A percentile compares a stretch with the other conserved stretches of the same genome.
These are phyloP conservation scores for Semnornis frantzii DNA, from an alignment of 2,113 vertebrate genomes.

Conservation along the genomic window DNA sequence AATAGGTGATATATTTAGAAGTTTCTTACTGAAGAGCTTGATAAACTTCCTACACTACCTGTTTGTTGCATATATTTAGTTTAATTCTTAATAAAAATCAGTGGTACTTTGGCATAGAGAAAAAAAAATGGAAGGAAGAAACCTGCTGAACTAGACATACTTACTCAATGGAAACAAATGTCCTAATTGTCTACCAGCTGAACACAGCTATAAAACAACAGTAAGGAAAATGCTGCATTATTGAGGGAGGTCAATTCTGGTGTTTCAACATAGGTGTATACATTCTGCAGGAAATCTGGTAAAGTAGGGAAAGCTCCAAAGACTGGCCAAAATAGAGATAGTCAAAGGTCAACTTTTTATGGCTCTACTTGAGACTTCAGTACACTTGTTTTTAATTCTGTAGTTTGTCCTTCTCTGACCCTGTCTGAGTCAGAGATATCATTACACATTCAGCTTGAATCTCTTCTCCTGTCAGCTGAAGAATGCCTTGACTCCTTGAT, in stretches of 20 bases:
- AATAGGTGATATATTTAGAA: not conserved
- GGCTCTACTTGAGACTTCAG: not conserved
- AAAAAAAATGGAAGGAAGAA: not conserved
- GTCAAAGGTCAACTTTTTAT: not conserved
- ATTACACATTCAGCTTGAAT: not conserved
- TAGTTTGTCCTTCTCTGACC: not conserved
- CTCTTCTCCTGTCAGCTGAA: not conserved
- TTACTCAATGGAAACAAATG: not conserved
- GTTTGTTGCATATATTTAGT: not conserved
- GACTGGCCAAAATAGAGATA: not conserved
- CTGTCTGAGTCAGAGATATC: not conserved
- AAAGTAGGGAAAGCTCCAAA: not conserved
- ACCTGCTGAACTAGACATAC: not conserved
- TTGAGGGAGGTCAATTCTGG: not conserved
- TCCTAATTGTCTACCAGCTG: not conserved
- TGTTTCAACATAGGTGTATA: not conserved
- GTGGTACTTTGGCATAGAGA: not conserved
- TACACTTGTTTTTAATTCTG: not conserved
- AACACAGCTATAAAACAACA: not conserved
- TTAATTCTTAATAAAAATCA: not conserved
- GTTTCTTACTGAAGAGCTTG: not conserved
- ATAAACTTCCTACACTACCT: not conserved
- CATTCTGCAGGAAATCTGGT: not conserved
- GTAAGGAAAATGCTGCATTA: not conserved
- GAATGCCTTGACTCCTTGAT: not conserved